Percentiles rank a stretch among this genome's conserved stretches.
Conservation (phyloP, 2,797 vertebrate species). For the Pempheris klunzingeri region DNA sequence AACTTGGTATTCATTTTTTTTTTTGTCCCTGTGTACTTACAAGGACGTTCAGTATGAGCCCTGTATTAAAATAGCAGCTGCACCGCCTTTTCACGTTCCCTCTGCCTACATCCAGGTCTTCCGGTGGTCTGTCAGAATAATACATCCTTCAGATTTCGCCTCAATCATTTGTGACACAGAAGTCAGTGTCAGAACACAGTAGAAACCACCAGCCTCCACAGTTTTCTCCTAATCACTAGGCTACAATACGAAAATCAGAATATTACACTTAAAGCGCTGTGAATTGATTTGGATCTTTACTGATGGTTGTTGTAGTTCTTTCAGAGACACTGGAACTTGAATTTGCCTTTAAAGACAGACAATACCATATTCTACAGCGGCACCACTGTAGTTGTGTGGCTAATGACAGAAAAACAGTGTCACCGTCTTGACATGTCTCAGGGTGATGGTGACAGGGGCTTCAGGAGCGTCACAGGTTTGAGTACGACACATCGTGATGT, state of each 20-base stretch:
- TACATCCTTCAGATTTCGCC: conserved; percentile 31
- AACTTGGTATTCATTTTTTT: conserved; percentile 1
- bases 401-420: conserved; percentile 70
- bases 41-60: background rate
- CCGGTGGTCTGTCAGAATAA: conserved; percentile 44
- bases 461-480: conserved; percentile 51
- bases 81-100: conserved; percentile 14
- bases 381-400: conserved; percentile 15
- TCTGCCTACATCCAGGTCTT: conserved; percentile 13
- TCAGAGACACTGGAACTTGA: background rate
- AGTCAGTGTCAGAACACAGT: conserved; percentile 45
- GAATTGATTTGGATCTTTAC: background rate
- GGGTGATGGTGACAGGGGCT: conserved; percentile 54
- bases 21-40: background rate
- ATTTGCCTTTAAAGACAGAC: conserved; percentile 28
- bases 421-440: conserved; percentile 50
- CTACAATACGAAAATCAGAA: background rate
- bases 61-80: conserved; percentile 35
- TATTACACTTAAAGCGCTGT: background rate
- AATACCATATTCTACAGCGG: conserved; percentile 2
- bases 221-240: conserved; percentile 1
- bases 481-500: conserved; percentile 54
- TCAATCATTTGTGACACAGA: conserved; percentile 38
- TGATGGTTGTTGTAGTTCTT: background rate
- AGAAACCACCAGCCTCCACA: conserved; percentile 12